phyloP scores from a whole-genome alignment of 2,888 invertebrate genomes.

The Platerodrilus igneus region DNA sequence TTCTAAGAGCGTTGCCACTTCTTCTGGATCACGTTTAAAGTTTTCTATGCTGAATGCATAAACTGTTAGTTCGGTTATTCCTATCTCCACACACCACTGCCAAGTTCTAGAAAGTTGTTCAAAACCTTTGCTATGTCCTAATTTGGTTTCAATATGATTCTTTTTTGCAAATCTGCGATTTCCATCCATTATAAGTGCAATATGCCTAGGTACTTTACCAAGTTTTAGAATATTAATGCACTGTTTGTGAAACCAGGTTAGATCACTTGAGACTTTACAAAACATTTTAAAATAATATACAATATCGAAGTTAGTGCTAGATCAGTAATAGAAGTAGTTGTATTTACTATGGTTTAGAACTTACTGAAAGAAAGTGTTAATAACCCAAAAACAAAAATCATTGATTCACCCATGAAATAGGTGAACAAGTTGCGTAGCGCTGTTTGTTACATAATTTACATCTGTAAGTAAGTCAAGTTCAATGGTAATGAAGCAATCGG shows the following conservation, averaged over 20 bases:
- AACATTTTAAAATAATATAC: too few species aligned
- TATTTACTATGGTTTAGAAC: too few species aligned
- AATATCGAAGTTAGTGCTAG: too few species aligned
- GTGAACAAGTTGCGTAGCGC: too few species aligned
- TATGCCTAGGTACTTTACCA: constrained; percentile 79
- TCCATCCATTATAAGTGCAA: constrained; percentile 96
- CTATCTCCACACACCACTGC: constrained; percentile 75
- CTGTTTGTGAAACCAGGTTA: constrained; percentile 42
- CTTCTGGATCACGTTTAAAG: constrained; percentile 80
- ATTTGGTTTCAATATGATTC: constrained; percentile 61
- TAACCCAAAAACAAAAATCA: too few species aligned
- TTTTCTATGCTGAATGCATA: constrained; percentile 98
- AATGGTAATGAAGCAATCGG: too few species aligned
- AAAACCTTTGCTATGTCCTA: constrained; percentile 77
- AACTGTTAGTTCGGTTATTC: constrained; percentile 87
- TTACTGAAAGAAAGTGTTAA: too few species aligned
- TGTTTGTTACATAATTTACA: too few species aligned
- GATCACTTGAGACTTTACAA: too few species aligned
- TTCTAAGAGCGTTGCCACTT: constrained; percentile 79
- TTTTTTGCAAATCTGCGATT: constrained; percentile 84
- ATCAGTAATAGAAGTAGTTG: too few species aligned
- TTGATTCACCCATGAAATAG: too few species aligned
- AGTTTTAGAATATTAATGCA: constrained; percentile 66
- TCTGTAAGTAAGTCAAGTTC: too few species aligned
- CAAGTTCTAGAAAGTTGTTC: constrained; percentile 70